Evolutionary conservation across 2,888 invertebrate species (phyloP).

Genomic region (Pseudanteris insignis): DNA sequence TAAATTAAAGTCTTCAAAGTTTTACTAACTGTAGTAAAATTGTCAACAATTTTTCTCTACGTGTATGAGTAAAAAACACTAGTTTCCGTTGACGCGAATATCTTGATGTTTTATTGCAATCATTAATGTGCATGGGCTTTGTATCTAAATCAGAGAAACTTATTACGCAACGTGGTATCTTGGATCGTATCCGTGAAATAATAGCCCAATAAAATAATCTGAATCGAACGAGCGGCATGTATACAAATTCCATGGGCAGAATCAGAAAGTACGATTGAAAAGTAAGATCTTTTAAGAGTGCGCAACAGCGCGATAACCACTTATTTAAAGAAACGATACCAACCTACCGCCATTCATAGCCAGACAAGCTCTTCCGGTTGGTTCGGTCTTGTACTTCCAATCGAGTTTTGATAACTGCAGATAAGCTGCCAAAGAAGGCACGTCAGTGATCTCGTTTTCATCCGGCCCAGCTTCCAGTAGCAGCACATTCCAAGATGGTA

Average conservation of each 20-base stretch:
- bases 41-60: too few species aligned
- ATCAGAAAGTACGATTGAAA: constrained; percentile 20
- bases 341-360: constrained; percentile 80
- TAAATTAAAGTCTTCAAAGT: too few species aligned
- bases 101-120: constrained; percentile 6
- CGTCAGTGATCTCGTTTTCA: constrained; percentile 88
- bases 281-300: background rate
- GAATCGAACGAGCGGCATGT: background rate
- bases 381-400: constrained; percentile 91
- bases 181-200: constrained; percentile 5
- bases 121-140: background rate
- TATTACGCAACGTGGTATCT: background rate
- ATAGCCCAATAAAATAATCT: constrained; percentile 10
- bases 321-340: constrained; percentile 15
- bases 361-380: constrained; percentile 81
- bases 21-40: too few species aligned
- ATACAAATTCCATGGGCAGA: constrained; percentile 8
- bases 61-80: too few species aligned
- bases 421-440: constrained; percentile 87
- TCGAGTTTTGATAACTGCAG: constrained; percentile 86
- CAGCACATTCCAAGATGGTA: constrained; percentile 79
- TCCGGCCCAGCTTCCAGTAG: constrained; percentile 87
- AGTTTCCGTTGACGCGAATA: too few species aligned
- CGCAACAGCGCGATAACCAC: constrained; percentile 5
- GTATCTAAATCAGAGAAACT: constrained; percentile 29